Evolutionary conservation across 2,797 vertebrate species (phyloP).

Genomic region (Enteromius argenteus): DNA sequence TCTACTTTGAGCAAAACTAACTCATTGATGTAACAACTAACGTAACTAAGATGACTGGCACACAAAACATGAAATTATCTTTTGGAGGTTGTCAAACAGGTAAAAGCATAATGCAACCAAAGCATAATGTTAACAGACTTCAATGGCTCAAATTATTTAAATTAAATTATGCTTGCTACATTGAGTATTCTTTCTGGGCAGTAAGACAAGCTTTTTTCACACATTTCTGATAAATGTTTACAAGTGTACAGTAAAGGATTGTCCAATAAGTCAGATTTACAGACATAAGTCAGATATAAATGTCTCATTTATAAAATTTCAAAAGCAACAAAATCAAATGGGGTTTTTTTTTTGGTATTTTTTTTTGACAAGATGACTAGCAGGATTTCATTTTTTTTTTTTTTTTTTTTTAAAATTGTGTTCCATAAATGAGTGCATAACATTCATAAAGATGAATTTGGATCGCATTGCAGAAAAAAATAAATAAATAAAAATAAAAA

Average conservation of each 20-base stretch:
- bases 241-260: background rate
- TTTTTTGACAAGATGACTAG: no score
- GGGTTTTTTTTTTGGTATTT: no score
- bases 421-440: background rate
- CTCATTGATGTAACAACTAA: background rate
- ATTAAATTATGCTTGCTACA: background rate
- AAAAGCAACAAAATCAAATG: no score
- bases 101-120: background rate
- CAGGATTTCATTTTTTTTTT: no score
- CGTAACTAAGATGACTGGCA: background rate
- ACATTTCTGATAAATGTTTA: background rate
- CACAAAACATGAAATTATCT: background rate
- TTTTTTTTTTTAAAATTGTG: no score
- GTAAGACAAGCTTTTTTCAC: background rate
- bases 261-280: background rate
- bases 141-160: background rate
- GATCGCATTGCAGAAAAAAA: background rate
- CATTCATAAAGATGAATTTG: background rate
- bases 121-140: background rate
- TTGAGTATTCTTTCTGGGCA: no score
- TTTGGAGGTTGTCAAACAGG: background rate
- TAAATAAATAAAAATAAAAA: no score
- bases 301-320: no score
- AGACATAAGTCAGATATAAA: no score
- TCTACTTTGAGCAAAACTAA: background rate